These are phyloP conservation scores for Drosophila parabipectinata DNA, from an alignment of 1,140 invertebrate species.

Conservation along the genomic window DNA sequence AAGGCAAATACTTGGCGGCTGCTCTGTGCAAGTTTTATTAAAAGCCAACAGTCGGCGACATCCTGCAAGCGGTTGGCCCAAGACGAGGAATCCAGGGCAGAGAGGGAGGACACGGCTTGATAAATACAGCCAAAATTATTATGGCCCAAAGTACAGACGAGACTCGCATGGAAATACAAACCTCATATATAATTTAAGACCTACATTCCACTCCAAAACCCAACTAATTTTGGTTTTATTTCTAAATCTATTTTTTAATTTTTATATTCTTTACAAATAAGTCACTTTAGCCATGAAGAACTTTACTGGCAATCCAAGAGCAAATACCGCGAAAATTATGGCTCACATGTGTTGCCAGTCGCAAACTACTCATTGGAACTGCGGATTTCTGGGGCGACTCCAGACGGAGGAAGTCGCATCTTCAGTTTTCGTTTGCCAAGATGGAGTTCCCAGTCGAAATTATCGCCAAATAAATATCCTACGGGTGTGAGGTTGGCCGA, in stretches of 20 bases:
- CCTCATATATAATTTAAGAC: too few relatives aligned
- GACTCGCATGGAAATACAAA: too few relatives aligned
- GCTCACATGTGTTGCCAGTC: constrained; percentile 66
- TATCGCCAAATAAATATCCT: constrained; percentile 2
- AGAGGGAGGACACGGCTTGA: constrained; percentile 43
- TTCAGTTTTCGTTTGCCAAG: constrained; percentile 35
- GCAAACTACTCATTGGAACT: constrained; percentile 52
- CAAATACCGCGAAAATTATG: constrained; percentile 67
- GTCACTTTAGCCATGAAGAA: constrained; percentile 2
- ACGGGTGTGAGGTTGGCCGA: not conserved
- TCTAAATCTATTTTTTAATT: too few relatives aligned
- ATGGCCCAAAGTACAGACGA: constrained; percentile 14
- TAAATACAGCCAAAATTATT: constrained; percentile 72
- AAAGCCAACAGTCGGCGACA: constrained; percentile 74
- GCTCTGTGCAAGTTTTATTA: constrained; percentile 72
- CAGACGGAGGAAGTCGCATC: constrained; percentile 37
- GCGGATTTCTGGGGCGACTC: constrained; percentile 34
- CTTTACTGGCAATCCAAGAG: constrained; percentile 42
- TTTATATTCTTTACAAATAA: not conserved
- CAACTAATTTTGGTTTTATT: too few relatives aligned
- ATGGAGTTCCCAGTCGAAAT: constrained; percentile 17
- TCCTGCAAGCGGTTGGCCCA: constrained; percentile 44
- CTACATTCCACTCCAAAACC: too few relatives aligned
- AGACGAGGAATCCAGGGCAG: constrained; percentile 11
- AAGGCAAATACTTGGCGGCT: constrained; percentile 59